These are phyloP conservation scores for Madoqua kirkii DNA, from an alignment of 2,113 vertebrate species.

Conservation along the genomic window DNA sequence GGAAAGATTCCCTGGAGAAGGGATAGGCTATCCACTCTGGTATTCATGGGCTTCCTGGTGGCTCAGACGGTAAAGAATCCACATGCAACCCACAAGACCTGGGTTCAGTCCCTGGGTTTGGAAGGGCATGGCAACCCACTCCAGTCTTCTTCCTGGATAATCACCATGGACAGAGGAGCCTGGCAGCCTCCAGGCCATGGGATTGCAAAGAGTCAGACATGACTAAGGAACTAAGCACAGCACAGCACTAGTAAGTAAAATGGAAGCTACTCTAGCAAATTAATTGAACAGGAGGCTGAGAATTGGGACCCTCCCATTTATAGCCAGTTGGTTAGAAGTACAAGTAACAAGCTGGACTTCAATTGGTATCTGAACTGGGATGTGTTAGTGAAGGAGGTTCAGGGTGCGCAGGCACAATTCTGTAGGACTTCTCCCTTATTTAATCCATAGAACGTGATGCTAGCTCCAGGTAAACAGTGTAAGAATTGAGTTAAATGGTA, in stretches of 20 bases:
- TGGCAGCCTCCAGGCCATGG: background rate
- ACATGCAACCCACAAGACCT: fast-evolving
- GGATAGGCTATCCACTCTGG: background rate
- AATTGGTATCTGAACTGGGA: background rate
- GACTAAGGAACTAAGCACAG: background rate
- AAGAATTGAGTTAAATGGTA: background rate
- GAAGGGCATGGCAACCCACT: background rate
- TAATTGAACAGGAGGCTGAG: background rate
- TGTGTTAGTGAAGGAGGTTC: fast-evolving
- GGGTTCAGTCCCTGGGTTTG: background rate
- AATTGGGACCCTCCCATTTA: background rate
- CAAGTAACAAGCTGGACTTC: background rate
- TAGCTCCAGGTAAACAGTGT: background rate
- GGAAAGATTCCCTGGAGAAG: background rate
- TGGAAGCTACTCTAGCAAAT: background rate
- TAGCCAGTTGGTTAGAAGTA: background rate
- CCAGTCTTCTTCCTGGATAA: background rate
- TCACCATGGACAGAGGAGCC: background rate
- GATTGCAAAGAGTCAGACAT: background rate
- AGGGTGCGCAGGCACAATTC: background rate
- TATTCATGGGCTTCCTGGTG: background rate
- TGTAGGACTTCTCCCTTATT: background rate
- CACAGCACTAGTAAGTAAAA: background rate
- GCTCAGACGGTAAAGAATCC: background rate
- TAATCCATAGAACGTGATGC: background rate